Evolutionary conservation across 2,113 vertebrate species (phyloP).

Genomic region (Polypterus bichir): DNA sequence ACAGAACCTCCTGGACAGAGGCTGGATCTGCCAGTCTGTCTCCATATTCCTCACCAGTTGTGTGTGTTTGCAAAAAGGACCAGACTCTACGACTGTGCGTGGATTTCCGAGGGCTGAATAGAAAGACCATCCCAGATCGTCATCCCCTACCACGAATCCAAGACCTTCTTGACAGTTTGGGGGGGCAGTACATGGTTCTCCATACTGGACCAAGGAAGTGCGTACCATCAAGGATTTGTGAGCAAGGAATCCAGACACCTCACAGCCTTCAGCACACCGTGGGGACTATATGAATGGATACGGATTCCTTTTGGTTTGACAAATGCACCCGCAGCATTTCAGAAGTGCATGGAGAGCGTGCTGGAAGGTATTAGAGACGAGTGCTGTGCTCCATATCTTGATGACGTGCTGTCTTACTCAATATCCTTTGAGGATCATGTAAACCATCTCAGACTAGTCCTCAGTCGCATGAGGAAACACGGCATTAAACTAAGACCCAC

Average conservation of each 20-base stretch:
- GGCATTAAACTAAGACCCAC: no score
- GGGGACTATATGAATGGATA: constrained; percentile 1
- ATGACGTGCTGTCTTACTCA: neutral
- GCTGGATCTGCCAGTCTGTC: neutral
- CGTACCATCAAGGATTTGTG: constrained; percentile 9
- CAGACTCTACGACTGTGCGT: neutral
- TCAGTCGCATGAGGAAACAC: no score
- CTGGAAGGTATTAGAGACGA: neutral
- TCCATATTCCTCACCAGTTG: neutral
- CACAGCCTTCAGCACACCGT: neutral
- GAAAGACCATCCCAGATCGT: constrained; percentile 1
- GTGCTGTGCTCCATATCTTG: neutral
- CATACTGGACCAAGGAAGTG: constrained; percentile 8
- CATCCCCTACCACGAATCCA: neutral
- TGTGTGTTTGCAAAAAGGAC: constrained; percentile 6
- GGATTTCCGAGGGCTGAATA: constrained; percentile 8
- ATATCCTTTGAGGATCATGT: no score
- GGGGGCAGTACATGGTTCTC: constrained; percentile 2
- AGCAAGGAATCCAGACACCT: neutral
- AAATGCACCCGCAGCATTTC: neutral
- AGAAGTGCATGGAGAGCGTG: neutral
- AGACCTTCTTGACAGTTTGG: neutral
- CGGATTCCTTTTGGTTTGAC: neutral
- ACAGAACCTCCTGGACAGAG: neutral
- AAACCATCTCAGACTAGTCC: no score